Conservation (phyloP, 2,113 vertebrate species). For the Passer montanus region DNA sequence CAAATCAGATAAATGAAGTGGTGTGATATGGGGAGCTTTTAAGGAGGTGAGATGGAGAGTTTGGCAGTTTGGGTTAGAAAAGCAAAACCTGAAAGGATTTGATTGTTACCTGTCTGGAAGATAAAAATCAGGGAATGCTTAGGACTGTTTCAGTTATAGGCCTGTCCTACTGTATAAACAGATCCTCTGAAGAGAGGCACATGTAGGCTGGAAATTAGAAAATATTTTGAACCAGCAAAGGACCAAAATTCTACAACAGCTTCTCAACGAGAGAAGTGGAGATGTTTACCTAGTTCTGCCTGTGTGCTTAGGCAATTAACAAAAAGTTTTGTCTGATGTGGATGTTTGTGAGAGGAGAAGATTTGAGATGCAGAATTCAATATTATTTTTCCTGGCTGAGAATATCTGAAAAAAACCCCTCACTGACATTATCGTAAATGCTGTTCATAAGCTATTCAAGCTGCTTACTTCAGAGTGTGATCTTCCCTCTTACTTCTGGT, state of each 20-base stretch:
- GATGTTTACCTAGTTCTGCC: neutral
- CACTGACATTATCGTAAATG: accelerated
- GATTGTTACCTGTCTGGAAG: neutral
- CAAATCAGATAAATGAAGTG: neutral
- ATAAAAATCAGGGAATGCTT: neutral
- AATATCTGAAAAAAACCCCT: neutral
- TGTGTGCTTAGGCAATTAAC: neutral
- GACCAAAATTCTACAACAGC: neutral
- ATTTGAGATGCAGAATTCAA: neutral
- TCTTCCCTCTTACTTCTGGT: conserved; percentile 14
- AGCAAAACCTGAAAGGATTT: neutral
- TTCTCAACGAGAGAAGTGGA: neutral
- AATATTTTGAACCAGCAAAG: neutral
- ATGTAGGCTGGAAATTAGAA: neutral
- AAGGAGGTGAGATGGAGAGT: neutral
- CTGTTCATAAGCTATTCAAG: neutral
- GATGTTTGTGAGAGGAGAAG: neutral
- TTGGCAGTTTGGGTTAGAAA: neutral
- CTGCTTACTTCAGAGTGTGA: neutral
- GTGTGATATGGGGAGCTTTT: neutral
- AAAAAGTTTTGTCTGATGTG: neutral
- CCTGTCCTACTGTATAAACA: neutral
- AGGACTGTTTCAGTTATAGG: neutral
- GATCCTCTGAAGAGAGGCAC: neutral
- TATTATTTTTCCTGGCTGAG: neutral